Base-by-base conservation (phyloP, 2,888 invertebrate species). In the Pemphredon lugubris region DNA sequence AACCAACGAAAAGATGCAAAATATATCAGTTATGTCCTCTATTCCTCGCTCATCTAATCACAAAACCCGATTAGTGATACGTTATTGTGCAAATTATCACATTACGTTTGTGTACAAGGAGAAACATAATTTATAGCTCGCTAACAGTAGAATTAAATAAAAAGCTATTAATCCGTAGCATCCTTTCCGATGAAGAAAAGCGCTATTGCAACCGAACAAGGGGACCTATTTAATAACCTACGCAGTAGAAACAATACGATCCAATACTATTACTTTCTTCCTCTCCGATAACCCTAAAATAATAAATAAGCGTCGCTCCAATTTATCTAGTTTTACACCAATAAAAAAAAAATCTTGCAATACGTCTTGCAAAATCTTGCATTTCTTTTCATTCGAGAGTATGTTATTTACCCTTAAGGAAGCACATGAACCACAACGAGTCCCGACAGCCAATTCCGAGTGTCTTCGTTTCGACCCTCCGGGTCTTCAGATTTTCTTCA, bases 61-160 rank as follows among this genome's bases (percentile, higher is more conserved):
- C 16, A 71, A 63, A 60, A 58, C 40, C 37, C 47, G 39, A 61
- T 64, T 32, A 58, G 45, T 11, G 11, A 61, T 57, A 23, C 47
- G 34, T 73, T 81, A 78, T 80, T 78, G 65, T 81, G 73, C 67
- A 61, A 70, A 76, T 76, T 80, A 81, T 80, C 73, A 78, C 81
- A 81, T 74, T 50, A 59, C 37, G 39, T 69, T 75, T 32, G 34
- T 21, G 20, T 63, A 59, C 34, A 66, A 14, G 42, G 44, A 47
- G 37, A 51, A 51, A 57, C 26, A 47, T 18, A 53, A 57, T 60
- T 47, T 61, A 50, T 34, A 21, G 59, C 18, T 9, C 14, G 14
- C 34, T 61, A 32, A 23, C 20, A 18, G 4, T 53, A 55, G 16
- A 63, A 54, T 58, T 42, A 63, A 65, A 66, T 40, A 21, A 21